Base-by-base conservation (phyloP, 1,140 invertebrate genomes). In the Bathynomus jamesi region DNA sequence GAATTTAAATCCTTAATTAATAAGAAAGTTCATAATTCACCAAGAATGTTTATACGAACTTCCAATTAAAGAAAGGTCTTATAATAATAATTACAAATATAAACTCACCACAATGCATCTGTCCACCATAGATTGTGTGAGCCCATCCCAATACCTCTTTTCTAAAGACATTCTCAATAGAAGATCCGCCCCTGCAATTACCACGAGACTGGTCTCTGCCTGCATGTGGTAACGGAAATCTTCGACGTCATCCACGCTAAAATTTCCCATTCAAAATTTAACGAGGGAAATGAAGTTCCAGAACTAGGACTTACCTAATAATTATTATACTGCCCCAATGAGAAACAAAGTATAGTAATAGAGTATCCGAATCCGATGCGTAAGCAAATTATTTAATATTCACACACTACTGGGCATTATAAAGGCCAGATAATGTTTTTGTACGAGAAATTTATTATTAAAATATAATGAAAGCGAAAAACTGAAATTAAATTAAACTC, bases 61-160 rank as follows among this genome's bases (percentile, higher is more conserved):
- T n/a, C n/a, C n/a, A n/a, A n/a, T n/a, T n/a, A n/a, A n/a, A n/a
- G n/a, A n/a, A n/a, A n/a, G n/a, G n/a, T n/a, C n/a, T n/a, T n/a
- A n/a, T n/a, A n/a, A n/a, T n/a, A n/a, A n/a, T n/a, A n/a, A n/a
- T 3, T 53, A 53, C 21, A 53, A 53, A 53, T 17, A 53, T 2
- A 21, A 25, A 71, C 82, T 80, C 80, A 86, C 87, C 72, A 90
- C 80, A 67, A 95, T 88, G 80, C 88, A 89, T 53, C 89, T 83
- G 80, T 95, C 92, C 0, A 93, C 90, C 84, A 93, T 90, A 28
- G 86, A 84, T 79, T 95, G 92, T 0, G 91, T 94, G 21, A 94
- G 86, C 32, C 88, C 87, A 73, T 93, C 89, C 4, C 84, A 81
- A 74, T 87, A 85, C 67, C 89, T 87, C 79, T 92, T 91, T 2